Conservation (phyloP, 2,888 invertebrate genomes). For the Catocala nupta region DNA sequence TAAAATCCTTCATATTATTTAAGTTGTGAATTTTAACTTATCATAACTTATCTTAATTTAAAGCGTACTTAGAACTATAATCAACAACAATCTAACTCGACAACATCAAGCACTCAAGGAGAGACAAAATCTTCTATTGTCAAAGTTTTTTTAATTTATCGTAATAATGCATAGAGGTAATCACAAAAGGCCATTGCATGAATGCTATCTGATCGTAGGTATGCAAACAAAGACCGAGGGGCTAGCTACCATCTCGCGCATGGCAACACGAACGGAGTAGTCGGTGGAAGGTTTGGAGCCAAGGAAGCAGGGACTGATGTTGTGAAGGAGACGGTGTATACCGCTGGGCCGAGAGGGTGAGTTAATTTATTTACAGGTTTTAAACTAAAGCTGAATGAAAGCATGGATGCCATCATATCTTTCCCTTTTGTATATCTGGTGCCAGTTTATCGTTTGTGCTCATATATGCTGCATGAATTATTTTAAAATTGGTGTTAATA, state of each 20-base stretch:
- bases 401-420: too few relatives aligned
- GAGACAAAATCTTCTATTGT: slow-evolving; percentile 37
- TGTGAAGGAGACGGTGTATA: slow-evolving; percentile 91
- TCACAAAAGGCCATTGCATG: slow-evolving; percentile 38
- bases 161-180: slow-evolving; percentile 27
- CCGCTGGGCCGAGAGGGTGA: slow-evolving; percentile 92
- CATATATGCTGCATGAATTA: too few relatives aligned
- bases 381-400: too few relatives aligned
- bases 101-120: slow-evolving; percentile 28
- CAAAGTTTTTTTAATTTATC: slow-evolving; percentile 28
- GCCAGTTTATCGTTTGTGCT: too few relatives aligned
- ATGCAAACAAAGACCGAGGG: slow-evolving; percentile 90
- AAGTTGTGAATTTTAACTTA: too few relatives aligned
- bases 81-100: slow-evolving; percentile 9
- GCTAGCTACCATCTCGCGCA: slow-evolving; percentile 91
- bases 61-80: not conserved
- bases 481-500: too few relatives aligned
- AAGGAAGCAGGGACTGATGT: slow-evolving; percentile 91
- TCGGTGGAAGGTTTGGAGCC: slow-evolving; percentile 91
- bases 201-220: slow-evolving; percentile 67
- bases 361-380: slow-evolving; percentile 36
- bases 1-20: too few relatives aligned
- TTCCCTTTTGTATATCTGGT: too few relatives aligned
- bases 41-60: not conserved
- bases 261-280: slow-evolving; percentile 89